phyloP scores from a whole-genome alignment of 2,888 invertebrate genomes.

The Dorcus parallelipipedus region DNA sequence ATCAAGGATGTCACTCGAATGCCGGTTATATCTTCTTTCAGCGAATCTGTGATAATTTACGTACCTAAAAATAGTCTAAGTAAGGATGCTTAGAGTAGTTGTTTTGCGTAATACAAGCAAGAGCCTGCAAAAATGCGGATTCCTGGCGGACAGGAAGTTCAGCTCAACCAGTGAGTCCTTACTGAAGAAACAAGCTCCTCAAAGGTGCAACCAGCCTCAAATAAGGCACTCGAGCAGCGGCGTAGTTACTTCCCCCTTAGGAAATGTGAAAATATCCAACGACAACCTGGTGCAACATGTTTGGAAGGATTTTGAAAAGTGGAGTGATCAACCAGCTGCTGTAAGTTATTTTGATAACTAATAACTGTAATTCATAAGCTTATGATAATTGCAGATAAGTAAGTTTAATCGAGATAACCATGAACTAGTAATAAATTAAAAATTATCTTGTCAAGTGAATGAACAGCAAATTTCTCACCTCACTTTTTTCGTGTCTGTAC shows the following conservation, averaged over 20 bases:
- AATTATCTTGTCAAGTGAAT: too few relatives aligned
- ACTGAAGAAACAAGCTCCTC: neutral
- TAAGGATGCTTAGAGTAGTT: slow-evolving; percentile 6
- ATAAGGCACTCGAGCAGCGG: slow-evolving; percentile 11
- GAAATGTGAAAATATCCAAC: slow-evolving; percentile 55
- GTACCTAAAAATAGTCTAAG: slow-evolving; percentile 3
- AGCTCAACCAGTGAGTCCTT: neutral
- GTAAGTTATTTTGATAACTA: slow-evolving; percentile 51
- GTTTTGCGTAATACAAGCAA: neutral
- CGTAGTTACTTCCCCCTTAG: slow-evolving; percentile 52
- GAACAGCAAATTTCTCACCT: too few relatives aligned
- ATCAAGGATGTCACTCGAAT: too few relatives aligned
- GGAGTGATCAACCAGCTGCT: slow-evolving; percentile 59
- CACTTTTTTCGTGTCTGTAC: too few relatives aligned
- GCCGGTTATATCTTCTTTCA: slow-evolving; percentile 1
- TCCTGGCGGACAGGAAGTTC: neutral
- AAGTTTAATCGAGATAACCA: too few relatives aligned
- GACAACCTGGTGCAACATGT: slow-evolving; percentile 59
- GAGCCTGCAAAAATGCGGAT: slow-evolving; percentile 4
- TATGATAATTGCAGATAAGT: too few relatives aligned
- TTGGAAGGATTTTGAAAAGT: slow-evolving; percentile 56
- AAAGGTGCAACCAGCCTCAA: neutral
- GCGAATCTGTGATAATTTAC: slow-evolving; percentile 9
- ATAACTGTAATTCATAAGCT: too few relatives aligned
- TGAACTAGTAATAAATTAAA: too few relatives aligned